Evolutionary conservation across 2,888 invertebrate genomes (phyloP).

Genomic region (Tipula confusa): DNA sequence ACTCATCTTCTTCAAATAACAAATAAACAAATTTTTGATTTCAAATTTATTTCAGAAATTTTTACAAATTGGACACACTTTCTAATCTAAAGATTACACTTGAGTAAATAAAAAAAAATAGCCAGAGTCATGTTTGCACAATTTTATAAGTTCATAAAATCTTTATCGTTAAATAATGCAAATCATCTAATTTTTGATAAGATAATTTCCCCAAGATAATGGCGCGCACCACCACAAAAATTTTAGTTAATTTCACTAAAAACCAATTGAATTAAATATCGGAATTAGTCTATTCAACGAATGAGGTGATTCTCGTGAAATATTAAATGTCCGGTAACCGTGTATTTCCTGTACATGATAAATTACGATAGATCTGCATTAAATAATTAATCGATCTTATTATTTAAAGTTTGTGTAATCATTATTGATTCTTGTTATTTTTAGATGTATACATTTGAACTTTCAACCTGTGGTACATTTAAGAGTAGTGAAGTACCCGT

Average conservation of each 20-base stretch:
- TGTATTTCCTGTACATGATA: neutral
- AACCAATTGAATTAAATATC: neutral
- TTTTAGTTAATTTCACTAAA: neutral
- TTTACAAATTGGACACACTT: neutral
- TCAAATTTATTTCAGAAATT: neutral
- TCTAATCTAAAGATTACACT: neutral
- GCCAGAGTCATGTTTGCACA: neutral
- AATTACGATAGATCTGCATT: neutral
- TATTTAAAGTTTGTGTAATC: neutral
- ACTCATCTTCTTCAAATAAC: neutral
- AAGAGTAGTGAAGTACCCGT: no score
- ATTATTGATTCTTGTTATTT: neutral
- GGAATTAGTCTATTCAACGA: neutral
- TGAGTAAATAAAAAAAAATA: neutral
- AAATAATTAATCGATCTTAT: neutral
- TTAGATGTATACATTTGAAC: neutral
- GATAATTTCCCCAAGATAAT: neutral
- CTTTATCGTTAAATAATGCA: neutral
- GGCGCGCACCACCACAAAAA: neutral
- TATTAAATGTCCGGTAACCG: neutral
- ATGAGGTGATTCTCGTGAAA: neutral
- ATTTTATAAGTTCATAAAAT: neutral
- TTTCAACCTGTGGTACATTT: no score
- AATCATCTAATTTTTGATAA: neutral
- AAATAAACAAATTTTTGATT: neutral